Conservation (phyloP, 2,888 invertebrate species). For the Himalopsyche tibetana region DNA sequence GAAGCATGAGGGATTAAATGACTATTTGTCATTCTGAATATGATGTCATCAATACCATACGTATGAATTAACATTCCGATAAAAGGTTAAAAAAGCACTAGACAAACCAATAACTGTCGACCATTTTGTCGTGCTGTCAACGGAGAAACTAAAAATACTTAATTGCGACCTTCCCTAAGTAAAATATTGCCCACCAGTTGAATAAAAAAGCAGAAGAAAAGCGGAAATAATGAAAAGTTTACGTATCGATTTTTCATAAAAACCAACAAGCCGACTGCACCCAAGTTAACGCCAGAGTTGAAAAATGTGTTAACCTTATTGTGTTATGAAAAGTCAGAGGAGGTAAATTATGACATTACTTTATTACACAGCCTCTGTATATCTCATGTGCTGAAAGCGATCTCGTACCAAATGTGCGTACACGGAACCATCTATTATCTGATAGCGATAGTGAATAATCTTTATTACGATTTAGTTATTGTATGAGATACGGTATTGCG, state of each 20-base stretch:
- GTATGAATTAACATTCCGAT: too few species aligned
- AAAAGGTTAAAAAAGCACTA: not conserved
- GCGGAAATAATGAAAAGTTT: constrained; percentile 18
- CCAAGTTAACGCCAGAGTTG: constrained; percentile 25
- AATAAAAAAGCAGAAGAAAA: constrained; percentile 5
- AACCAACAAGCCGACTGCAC: constrained; percentile 31
- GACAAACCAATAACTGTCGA: constrained; percentile 10
- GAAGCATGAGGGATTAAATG: too few species aligned
- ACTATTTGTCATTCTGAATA: too few species aligned
- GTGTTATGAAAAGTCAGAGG: constrained; percentile 35
- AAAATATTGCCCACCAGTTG: constrained; percentile 40
- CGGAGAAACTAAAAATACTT: constrained; percentile 32
- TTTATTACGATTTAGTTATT: too few species aligned
- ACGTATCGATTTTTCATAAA: constrained; percentile 39
- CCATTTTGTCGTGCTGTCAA: not conserved
- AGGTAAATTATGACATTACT: not conserved
- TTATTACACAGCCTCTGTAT: too few species aligned
- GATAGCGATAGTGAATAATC: too few species aligned
- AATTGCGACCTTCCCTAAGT: constrained; percentile 28
- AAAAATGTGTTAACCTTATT: constrained; percentile 38
- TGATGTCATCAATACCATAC: too few species aligned
- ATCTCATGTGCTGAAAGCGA: too few species aligned
- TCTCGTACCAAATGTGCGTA: too few species aligned
- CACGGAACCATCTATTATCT: too few species aligned
- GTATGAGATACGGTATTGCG: too few species aligned